Evolutionary conservation across 2,888 invertebrate genomes (phyloP), one percentile per base, ranked within the genome.

Genomic region (Hypena proboscidalis): DNA sequence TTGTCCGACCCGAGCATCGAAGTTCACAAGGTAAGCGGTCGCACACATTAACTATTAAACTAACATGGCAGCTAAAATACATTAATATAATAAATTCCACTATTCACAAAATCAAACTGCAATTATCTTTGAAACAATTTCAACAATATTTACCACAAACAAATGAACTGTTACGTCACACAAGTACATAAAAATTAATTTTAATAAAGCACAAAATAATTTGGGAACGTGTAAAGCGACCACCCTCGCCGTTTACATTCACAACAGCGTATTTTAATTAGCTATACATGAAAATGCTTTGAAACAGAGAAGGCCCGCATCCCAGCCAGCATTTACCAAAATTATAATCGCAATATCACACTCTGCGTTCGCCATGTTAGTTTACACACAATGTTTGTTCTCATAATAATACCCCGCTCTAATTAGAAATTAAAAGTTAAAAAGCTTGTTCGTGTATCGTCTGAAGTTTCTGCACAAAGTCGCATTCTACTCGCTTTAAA

Each of bases 211-310:
- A 73, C 63, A 73, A 71, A 74, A 82, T 79, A 80, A 83, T 55
- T 58, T 67, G 63, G 60, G 68, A 71, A 68, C 70, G 52, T 70
- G 66, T 70, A 67, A 67, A 72, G 58, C 64, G 77, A 72, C 77
- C 80, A 67, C 76, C 54, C 62, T 70, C 57, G 61, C 65, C 73
- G 77, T 76, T 77, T 74, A 74, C 70, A 75, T 73, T 74, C 65
- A 74, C 75, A 71, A 83, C 88, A 87, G 84, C 87, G 84, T 83
- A 86, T 90, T 89, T 88, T 85, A 89, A 90, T 90, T 90, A 90
- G 87, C 79, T 70, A 85, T 89, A 90, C 90, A 90, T 74, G 89
- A 83, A 83, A 89, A 90, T 86, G 88, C 88, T 90, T 84, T 88
- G 87, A 83, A 84, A 81, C 77, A 58, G 67, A 62, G 57, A 53